These are phyloP conservation scores for Baccha elongata DNA, from an alignment of 2,888 invertebrate genomes.

Conservation along the genomic window DNA sequence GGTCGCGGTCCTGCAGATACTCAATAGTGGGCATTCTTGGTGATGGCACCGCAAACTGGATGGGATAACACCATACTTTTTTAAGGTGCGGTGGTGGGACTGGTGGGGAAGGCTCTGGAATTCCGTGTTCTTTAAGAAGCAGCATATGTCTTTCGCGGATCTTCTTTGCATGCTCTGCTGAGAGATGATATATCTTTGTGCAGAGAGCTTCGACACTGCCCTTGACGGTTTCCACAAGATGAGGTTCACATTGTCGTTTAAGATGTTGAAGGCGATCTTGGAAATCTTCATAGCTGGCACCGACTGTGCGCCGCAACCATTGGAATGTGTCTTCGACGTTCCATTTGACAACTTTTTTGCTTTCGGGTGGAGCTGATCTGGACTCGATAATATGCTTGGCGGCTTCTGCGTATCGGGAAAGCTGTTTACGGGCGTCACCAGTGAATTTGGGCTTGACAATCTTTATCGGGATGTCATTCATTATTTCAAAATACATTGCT, in stretches of 20 bases:
- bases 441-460: slow-evolving; percentile 97
- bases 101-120: slow-evolving; percentile 87
- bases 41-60: slow-evolving; percentile 93
- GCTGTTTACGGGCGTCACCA: slow-evolving; percentile 95
- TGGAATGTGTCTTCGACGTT: slow-evolving; percentile 98
- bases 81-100: slow-evolving; percentile 88
- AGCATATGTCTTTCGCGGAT: slow-evolving; percentile 93
- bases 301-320: slow-evolving; percentile 95
- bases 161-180: slow-evolving; percentile 95
- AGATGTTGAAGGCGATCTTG: slow-evolving; percentile 91
- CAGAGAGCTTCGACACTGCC: slow-evolving; percentile 97
- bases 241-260: slow-evolving; percentile 97
- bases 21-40: slow-evolving; percentile 94
- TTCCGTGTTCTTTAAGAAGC: slow-evolving; percentile 93
- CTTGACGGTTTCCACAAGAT: slow-evolving; percentile 96
- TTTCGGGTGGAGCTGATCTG: slow-evolving; percentile 94
- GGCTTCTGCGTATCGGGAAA: slow-evolving; percentile 96
- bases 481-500: slow-evolving; percentile 98
- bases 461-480: slow-evolving; percentile 99
- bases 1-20: slow-evolving; percentile 93
- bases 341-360: slow-evolving; percentile 98
- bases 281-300: slow-evolving; percentile 97
- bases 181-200: slow-evolving; percentile 95
- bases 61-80: slow-evolving; percentile 97
- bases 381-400: slow-evolving; percentile 98